phyloP scores from a whole-genome alignment of 2,797 vertebrate genomes.

The Picus viridis region DNA sequence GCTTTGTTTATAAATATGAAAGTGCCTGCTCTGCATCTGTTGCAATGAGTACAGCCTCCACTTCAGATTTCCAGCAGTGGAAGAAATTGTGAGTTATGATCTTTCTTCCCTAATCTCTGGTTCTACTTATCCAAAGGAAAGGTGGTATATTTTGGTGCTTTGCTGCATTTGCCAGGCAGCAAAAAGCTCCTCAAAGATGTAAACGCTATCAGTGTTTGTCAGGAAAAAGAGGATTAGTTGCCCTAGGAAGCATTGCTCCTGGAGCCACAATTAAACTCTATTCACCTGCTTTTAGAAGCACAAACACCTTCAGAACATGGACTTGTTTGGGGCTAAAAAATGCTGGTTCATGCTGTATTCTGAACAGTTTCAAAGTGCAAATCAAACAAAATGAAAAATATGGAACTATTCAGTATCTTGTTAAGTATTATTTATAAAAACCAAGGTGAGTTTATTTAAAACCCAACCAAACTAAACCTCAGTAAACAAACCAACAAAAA shows the following conservation, averaged over 20 bases:
- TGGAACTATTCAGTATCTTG: neutral
- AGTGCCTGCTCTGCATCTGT: neutral
- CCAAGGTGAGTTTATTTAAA: neutral
- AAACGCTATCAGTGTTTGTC: neutral
- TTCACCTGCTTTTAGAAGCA: neutral
- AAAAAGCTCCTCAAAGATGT: slow-evolving; percentile 17
- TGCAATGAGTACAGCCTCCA: neutral
- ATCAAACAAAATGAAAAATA: neutral
- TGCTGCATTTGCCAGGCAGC: neutral
- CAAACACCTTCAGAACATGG: neutral
- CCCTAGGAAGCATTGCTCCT: neutral
- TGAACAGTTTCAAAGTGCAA: neutral
- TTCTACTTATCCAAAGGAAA: neutral
- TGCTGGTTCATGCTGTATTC: neutral
- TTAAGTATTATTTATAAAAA: neutral
- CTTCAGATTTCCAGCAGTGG: neutral
- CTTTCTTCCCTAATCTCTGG: neutral
- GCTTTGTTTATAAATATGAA: neutral
- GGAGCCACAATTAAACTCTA: neutral
- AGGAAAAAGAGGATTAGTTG: slow-evolving; percentile 2
- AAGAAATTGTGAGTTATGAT: neutral
- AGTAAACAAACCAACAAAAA: neutral
- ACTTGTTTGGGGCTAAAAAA: neutral
- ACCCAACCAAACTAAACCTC: neutral
- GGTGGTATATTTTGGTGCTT: neutral